Evolutionary conservation across 2,113 vertebrate species (phyloP).

Genomic region (Naja naja): DNA sequence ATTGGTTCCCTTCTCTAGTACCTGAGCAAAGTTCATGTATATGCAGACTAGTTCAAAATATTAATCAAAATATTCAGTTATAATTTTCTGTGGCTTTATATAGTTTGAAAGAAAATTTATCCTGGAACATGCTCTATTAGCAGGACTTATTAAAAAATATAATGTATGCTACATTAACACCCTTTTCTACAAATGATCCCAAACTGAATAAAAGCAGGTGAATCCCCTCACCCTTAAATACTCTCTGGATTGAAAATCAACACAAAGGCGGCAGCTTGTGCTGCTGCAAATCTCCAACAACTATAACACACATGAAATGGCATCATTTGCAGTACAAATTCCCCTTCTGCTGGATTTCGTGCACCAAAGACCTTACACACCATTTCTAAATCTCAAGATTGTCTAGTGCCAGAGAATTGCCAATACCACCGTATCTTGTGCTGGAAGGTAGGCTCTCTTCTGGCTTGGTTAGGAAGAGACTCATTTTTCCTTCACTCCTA

Average conservation of each 20-base stretch:
- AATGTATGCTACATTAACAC: neutral
- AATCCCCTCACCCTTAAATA: slow-evolving; percentile 12
- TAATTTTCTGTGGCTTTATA: neutral
- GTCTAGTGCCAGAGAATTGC: neutral
- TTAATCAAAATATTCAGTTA: neutral
- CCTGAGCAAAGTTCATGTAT: neutral
- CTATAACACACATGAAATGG: neutral
- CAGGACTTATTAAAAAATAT: neutral
- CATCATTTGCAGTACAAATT: neutral
- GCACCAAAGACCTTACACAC: neutral
- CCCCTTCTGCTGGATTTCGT: neutral
- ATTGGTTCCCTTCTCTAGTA: neutral
- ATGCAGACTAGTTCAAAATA: neutral
- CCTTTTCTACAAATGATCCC: neutral
- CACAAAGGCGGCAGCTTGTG: neutral
- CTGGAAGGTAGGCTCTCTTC: neutral
- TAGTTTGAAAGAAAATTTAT: neutral
- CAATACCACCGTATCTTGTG: neutral
- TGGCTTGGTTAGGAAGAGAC: neutral
- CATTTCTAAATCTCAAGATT: neutral
- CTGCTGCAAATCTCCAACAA: neutral
- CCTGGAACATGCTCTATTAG: neutral
- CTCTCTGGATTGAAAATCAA: neutral
- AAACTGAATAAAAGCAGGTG: neutral
- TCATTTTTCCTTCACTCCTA: neutral